Percentiles rank a stretch among this genome's conserved stretches.
Evolutionary conservation across 1,140 invertebrate genomes (phyloP).

Genomic region (Tribolium madens): DNA sequence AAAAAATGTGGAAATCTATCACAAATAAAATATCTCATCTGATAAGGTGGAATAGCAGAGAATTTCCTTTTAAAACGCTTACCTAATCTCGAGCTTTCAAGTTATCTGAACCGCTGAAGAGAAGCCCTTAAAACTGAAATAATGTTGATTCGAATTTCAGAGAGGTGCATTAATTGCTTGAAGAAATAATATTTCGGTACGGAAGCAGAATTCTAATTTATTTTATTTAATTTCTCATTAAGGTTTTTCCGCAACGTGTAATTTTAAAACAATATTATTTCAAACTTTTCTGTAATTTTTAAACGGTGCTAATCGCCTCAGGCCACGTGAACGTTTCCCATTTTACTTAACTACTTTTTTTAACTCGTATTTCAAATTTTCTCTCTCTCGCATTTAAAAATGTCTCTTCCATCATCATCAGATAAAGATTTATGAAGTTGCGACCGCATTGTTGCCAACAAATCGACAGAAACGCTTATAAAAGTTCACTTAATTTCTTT

Average conservation of each 20-base stretch:
- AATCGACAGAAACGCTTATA: constrained; percentile 31
- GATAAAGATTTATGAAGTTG: constrained; percentile 35
- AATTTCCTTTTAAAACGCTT: constrained; percentile 22
- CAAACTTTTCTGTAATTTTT: constrained; percentile 33
- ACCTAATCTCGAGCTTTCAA: constrained; percentile 6
- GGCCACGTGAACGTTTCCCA: not conserved
- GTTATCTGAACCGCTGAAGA: constrained; percentile 11
- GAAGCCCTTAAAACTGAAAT: constrained; percentile 18
- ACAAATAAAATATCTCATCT: not conserved
- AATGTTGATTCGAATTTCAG: constrained; percentile 26
- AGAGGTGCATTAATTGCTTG: constrained; percentile 28
- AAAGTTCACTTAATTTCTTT: constrained; percentile 32
- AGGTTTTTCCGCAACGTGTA: constrained; percentile 36
- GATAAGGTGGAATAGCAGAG: not conserved
- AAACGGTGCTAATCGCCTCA: not conserved
- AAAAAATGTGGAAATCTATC: not conserved
- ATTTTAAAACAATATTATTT: constrained; percentile 38
- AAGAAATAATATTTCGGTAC: constrained; percentile 31
- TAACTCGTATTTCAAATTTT: constrained; percentile 6
- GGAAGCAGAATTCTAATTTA: constrained; percentile 29
- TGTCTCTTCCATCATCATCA: constrained; percentile 30
- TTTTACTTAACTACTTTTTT: not conserved
- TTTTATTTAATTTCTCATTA: constrained; percentile 40
- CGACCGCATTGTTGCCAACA: constrained; percentile 22
- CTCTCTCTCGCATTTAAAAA: not conserved